Base-by-base conservation (phyloP, 2,797 vertebrate species). In the Acestrorhynchus altus region DNA sequence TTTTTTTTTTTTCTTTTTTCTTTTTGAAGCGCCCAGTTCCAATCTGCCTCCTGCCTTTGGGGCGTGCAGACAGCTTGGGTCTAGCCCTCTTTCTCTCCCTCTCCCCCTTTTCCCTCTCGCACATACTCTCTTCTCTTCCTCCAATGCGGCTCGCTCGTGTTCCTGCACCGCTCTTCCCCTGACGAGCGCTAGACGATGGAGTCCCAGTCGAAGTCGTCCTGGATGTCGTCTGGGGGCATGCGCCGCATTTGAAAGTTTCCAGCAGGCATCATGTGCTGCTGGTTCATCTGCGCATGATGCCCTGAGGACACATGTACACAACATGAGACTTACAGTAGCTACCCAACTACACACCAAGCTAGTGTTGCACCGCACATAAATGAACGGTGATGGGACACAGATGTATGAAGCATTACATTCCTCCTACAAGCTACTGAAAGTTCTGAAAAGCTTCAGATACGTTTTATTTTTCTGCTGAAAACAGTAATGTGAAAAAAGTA, bases 151-250 rank as follows among this genome's bases (percentile, higher is more conserved):
- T 76, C 73, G 70, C 86, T 87, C 87, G 84, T 86, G 84, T 87
- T 70, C 84, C 77, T 44, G 52, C 70, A 81, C 83, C 82, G 78
- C 84, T 77, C 66, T 79, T 80, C 72, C 42, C 81, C 74, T 78
- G 78, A 79, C 40, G 81, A 15, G 83, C 81, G 87, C 91, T 96
- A 96, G 88, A 97, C 96, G 83, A 97, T 97, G 86, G 96, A 97
- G 94, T 96, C 96, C 96, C 96, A 97, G 88, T 97, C 96, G 85
- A 96, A 97, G 81, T 97, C 96, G 60, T 96, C 96, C 91, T 96
- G 95, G 92, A 96, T 96, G 89, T 97, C 96, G 46, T 97, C 96
- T 15, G 96, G 89, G 83, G 92, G 94, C 93, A 97, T 92, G 87
- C 95, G 96, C 77, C 95, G 94, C 93, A 96, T 96, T 90, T 93